Base-by-base conservation (phyloP, 2,113 vertebrate genomes). In the Coptodon rendalli region DNA sequence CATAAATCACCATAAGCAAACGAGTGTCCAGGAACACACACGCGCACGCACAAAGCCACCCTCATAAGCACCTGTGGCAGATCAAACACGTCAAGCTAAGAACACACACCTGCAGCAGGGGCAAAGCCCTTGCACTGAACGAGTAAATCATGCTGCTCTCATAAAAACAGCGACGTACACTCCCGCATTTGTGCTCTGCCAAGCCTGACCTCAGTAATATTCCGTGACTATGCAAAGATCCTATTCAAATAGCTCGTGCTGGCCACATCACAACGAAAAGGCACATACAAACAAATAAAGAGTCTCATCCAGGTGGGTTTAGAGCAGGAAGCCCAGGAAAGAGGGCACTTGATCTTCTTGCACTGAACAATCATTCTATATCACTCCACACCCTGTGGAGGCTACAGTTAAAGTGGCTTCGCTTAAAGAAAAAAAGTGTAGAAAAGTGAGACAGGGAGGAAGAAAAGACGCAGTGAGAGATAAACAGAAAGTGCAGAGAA, bases 61-160 rank as follows among this genome's bases (percentile, higher is more conserved):
- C 88, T 61, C 82, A 80, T 78, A 88, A 83, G 84, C 92, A 91
- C 94, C 91, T 91, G 92, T 91, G 56, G 88, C 71, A 92, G 86
- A 95, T 95, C 92, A 94, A 94, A 94, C 61, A 3, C 87, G 63
- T 76, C 90, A 87, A 57, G 81, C 76, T 88, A 76, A 82, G 80
- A 93, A 85, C 89, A 89, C 92, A 93, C 94, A 93, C 92, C 93
- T 93, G 94, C 91, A 92, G 87, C 66, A 22, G 83, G 43, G 45
- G 54, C 56, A 78, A 82, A 91, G 76, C 89, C 87, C 73, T 61
- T 12, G 36, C 36, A 87, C 80, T 92, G 80, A 90, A 89, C 86
- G 86, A 92, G 90, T 90, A 92, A 90, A 93, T 89, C 89, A 90
- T 87, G 80, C 48, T 52, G 89, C 83, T 91, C 56, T 79, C 29